Evolutionary conservation across 2,797 vertebrate genomes (phyloP), one percentile per base, ranked within the genome.

Genomic region (Myotis myotis): DNA sequence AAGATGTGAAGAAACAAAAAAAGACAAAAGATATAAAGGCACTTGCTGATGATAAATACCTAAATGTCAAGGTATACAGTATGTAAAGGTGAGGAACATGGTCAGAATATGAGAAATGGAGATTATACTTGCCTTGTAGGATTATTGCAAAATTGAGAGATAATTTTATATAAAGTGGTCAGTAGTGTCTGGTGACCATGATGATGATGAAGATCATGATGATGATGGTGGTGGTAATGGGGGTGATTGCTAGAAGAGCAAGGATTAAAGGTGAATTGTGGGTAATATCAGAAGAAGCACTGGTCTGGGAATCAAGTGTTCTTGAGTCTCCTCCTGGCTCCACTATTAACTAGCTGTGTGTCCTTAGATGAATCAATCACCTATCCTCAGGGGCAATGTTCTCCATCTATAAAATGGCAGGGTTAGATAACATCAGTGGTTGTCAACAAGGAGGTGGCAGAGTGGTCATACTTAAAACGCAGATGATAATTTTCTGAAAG

Each of bases 351-450:
- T 95, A 92, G 49, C 75, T 17, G 0, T 91, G 79, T 93, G 96
- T 90, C 84, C 33, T 74, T 91, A 90, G 71, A 82, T 28, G 66
- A 70, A 68, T 72, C 93, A 93, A 88, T 78, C 68, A 60, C 38
- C 72, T 96, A 96, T 97, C 93, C 92, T 74, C 90, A 87, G 89
- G 72, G 62, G 82, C 64, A 44, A 47, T 60, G 6, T 96, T 94
- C 92, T 96, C 94, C 25, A 2, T 86, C 68, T 89, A 93, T 60
- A 92, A 95, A 96, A 97, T 3, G 17, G 70, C 86, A 88, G 2
- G 10, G n/a, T 81, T 94, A 89, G 53, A 95, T 95, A 70, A 74
- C 30, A 64, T 64, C 19, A 16, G 23, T 84, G 41, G 49, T n/a
- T 72, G 30, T 81, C 25, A 51, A 60, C 47, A 62, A 38, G 0